Evolutionary conservation across 2,113 vertebrate genomes (phyloP).

Genomic region (Alexandromys fortis): DNA sequence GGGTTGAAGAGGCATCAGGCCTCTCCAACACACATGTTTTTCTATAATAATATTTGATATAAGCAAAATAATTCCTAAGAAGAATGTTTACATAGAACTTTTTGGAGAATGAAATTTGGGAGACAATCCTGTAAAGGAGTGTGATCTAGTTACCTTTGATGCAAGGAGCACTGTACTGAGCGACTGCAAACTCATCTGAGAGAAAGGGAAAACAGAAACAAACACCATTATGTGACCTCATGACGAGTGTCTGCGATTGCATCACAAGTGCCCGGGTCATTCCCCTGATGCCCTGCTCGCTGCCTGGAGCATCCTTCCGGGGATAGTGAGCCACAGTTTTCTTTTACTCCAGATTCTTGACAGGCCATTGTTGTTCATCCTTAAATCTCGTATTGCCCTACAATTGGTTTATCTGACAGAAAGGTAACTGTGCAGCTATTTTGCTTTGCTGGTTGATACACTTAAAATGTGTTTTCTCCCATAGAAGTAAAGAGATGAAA

Average conservation of each 20-base stretch:
- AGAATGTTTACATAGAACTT: not conserved
- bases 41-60: not conserved
- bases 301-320: not conserved
- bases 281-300: not conserved
- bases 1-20: not conserved
- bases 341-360: not conserved
- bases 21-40: not conserved
- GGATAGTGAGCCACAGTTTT: not conserved
- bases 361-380: not conserved
- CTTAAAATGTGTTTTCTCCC: not conserved
- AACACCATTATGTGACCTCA: not conserved
- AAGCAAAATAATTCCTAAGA: not conserved
- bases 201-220: slow-evolving; percentile 24
- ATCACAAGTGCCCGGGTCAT: not conserved
- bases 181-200: slow-evolving; percentile 81
- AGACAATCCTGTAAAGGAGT: not conserved
- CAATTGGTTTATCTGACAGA: not conserved
- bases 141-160: slow-evolving; percentile 70
- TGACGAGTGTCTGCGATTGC: not conserved
- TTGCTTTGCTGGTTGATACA: not conserved
- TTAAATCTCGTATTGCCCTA: not conserved
- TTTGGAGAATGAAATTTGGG: not conserved
- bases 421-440: not conserved
- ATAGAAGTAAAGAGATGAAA: not conserved
- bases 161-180: slow-evolving; percentile 82